Conservation (phyloP, 2,797 vertebrate genomes). For the Bovichtus diacanthus region DNA sequence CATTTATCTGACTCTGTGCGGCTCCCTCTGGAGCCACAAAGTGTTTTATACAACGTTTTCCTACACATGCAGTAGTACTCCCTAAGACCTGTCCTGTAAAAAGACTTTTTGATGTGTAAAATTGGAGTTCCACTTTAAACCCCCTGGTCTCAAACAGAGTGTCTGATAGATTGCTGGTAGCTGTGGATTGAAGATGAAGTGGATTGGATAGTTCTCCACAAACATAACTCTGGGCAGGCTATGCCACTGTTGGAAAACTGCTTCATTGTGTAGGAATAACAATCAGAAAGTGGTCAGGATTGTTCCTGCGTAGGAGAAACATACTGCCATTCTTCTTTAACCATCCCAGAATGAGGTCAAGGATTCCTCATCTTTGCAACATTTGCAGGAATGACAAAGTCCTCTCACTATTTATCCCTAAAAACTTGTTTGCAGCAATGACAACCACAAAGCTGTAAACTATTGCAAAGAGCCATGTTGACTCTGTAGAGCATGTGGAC, state of each 20-base stretch:
- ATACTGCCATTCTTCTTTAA: conserved; percentile 26
- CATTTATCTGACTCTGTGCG: not conserved
- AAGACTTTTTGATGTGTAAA: conserved; percentile 2
- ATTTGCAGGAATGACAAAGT: not conserved
- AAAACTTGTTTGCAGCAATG: not conserved
- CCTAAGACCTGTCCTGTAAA: no score
- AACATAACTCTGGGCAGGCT: conserved; percentile 7
- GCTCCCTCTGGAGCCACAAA: no score
- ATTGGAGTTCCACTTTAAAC: conserved; percentile 5
- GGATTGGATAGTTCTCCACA: not conserved
- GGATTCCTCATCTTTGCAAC: not conserved
- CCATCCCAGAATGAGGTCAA: conserved; percentile 16
- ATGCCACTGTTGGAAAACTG: conserved; percentile 14
- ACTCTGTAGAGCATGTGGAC: no score
- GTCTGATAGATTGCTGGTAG: not conserved
- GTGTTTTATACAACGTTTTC: no score
- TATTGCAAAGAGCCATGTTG: conserved; percentile 10
- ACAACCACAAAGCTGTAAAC: not conserved
- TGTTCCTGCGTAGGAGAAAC: conserved; percentile 23
- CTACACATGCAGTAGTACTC: no score
- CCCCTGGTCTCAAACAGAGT: not conserved
- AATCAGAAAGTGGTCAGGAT: conserved; percentile 28
- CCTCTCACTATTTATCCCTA: not conserved
- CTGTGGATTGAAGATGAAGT: not conserved
- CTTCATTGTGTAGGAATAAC: conserved; percentile 40